phyloP scores from a whole-genome alignment of 2,797 vertebrate species.

The Sebastes minor region DNA sequence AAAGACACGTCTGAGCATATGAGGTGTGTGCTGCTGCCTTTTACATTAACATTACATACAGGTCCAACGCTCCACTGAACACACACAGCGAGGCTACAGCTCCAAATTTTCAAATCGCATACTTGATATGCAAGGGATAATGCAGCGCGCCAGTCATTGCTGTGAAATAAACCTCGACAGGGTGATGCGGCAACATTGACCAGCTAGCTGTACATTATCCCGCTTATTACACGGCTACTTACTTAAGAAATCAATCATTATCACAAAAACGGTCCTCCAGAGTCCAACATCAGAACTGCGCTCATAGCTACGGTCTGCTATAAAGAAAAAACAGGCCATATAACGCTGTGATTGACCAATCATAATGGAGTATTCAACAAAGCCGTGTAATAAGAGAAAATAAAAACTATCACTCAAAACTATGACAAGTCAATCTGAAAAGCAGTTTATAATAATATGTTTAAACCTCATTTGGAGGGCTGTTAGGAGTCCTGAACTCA shows the following conservation, averaged over 20 bases:
- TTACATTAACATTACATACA: neutral
- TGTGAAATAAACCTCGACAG: too few species aligned
- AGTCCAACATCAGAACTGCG: fast-evolving
- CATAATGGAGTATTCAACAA: neutral
- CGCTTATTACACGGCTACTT: too few species aligned
- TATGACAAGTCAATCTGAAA: neutral
- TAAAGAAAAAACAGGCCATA: too few species aligned
- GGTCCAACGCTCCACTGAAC: neutral
- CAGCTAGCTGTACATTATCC: too few species aligned
- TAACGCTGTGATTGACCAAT: too few species aligned
- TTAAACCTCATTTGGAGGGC: neutral
- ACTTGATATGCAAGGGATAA: neutral
- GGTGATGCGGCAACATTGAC: too few species aligned
- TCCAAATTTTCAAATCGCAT: neutral
- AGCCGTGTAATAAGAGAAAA: neutral
- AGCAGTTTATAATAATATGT: neutral
- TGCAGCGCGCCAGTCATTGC: too few species aligned
- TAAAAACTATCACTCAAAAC: neutral
- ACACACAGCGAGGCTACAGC: neutral
- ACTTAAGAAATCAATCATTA: too few species aligned
- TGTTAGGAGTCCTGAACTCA: neutral
- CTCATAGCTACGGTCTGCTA: too few species aligned
- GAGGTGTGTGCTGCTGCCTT: neutral
- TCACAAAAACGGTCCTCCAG: too few species aligned
- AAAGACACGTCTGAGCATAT: neutral